These are phyloP conservation scores for Sanderia malayensis DNA, from an alignment of 30 jellyfish, hydroid and myxozoan species.

Conservation along the genomic window DNA sequence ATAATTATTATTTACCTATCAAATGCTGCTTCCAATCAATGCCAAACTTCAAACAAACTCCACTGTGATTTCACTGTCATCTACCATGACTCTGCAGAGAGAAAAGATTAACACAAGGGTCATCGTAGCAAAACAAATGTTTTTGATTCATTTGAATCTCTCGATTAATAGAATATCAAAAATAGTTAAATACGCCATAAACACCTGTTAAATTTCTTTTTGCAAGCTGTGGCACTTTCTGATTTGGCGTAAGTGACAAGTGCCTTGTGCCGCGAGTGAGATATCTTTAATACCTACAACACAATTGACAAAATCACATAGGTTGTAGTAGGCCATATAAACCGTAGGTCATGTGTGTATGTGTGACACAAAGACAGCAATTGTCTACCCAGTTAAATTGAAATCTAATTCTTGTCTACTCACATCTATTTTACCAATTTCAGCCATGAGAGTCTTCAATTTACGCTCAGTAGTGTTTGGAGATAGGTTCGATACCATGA, in stretches of 20 bases:
- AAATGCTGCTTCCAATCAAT: too few species aligned
- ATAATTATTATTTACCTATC: too few species aligned
- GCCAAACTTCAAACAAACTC: slow-evolving; percentile 59
- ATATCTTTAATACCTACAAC: slow-evolving; percentile 60
- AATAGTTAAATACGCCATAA: too few species aligned
- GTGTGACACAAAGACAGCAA: neutral
- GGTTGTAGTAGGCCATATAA: too few species aligned
- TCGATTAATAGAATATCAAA: too few species aligned
- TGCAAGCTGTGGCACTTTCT: slow-evolving; percentile 64
- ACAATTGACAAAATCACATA: too few species aligned
- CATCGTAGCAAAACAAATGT: too few species aligned
- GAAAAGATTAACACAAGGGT: too few species aligned
- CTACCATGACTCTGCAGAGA: slow-evolving; percentile 45
- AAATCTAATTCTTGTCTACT: neutral
- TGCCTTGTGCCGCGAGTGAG: slow-evolving; percentile 77
- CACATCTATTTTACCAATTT: slow-evolving; percentile 61
- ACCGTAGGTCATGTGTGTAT: too few species aligned
- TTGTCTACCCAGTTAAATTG: neutral
- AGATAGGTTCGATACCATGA: slow-evolving; percentile 56
- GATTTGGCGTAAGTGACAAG: slow-evolving; percentile 63
- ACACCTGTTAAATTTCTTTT: slow-evolving; percentile 66
- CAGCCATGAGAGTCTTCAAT: slow-evolving; percentile 61
- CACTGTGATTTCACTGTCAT: slow-evolving; percentile 52
- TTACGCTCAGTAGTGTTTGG: slow-evolving; percentile 66
- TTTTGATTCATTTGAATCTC: too few species aligned